Percentiles rank a stretch among this genome's conserved stretches.
Conservation (phyloP, 35 echinoderm and acorn worm genomes). For the Eucidaris tribuloides region DNA sequence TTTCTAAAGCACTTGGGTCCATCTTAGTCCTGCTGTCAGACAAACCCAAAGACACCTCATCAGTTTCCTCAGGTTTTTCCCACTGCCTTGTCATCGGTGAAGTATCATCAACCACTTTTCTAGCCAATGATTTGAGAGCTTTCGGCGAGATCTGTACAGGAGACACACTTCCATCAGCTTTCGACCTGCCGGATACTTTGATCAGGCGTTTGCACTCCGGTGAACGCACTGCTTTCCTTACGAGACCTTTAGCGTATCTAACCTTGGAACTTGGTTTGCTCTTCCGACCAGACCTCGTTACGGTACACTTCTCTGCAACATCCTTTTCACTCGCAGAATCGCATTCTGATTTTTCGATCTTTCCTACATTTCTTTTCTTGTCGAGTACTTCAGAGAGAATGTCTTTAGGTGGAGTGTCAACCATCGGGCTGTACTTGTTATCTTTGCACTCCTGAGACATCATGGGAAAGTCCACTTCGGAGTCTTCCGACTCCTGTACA, state of each 20-base stretch:
- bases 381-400: neutral
- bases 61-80: too few species aligned
- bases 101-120: too few species aligned
- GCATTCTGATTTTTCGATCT: neutral
- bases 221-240: neutral
- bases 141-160: neutral
- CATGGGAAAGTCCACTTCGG: neutral
- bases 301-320: neutral
- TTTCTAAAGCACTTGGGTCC: too few species aligned
- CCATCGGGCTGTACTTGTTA: neutral
- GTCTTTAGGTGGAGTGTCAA: neutral
- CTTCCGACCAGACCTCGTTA: constrained; percentile 1
- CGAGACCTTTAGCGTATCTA: neutral
- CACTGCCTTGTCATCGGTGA: too few species aligned
- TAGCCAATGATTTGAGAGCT: neutral
- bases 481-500: neutral
- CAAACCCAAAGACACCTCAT: too few species aligned
- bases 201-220: neutral
- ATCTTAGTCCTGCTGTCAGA: too few species aligned
- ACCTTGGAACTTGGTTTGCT: neutral
- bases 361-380: neutral
- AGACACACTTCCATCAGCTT: too few species aligned
- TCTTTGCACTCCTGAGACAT: neutral
- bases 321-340: too few species aligned
- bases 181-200: too few species aligned